A percentile compares a stretch with the other conserved stretches of the same genome.
Conservation (phyloP, 1,140 invertebrate genomes). For the Brachionus sp. region DNA sequence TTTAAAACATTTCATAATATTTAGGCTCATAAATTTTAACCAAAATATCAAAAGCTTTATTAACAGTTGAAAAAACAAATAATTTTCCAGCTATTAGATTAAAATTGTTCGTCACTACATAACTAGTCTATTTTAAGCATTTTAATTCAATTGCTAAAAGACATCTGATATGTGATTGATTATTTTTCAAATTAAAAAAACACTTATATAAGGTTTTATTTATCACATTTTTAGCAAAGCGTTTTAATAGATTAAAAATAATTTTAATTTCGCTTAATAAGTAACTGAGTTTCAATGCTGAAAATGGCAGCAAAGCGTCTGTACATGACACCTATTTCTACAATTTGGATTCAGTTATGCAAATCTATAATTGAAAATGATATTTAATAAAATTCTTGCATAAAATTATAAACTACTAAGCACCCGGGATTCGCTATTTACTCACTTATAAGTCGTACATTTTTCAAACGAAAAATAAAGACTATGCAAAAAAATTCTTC, state of each 20-base stretch:
- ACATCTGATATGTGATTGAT: not conserved
- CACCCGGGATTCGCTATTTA: not conserved
- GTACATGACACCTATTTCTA: not conserved
- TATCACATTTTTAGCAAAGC: not conserved
- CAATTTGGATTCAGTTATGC: not conserved
- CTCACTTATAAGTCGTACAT: not conserved
- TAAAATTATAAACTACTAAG: not conserved
- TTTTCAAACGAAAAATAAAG: not conserved
- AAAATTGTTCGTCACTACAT: no score
- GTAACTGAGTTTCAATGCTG: not conserved
- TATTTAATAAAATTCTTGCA: not conserved
- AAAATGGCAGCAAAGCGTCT: not conserved
- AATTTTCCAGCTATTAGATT: no score
- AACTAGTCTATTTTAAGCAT: not conserved
- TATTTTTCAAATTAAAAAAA: not conserved
- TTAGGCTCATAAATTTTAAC: no score
- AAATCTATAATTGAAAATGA: not conserved
- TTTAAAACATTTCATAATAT: no score
- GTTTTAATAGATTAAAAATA: not conserved
- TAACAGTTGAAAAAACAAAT: no score
- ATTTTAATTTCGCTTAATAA: not conserved
- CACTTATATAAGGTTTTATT: not conserved
- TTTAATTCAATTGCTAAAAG: not conserved
- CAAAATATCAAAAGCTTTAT: no score
- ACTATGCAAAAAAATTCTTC: conserved; percentile 2